These are phyloP conservation scores for Cepaea hortensis DNA, from an alignment of 2,888 invertebrate genomes.

Conservation along the genomic window DNA sequence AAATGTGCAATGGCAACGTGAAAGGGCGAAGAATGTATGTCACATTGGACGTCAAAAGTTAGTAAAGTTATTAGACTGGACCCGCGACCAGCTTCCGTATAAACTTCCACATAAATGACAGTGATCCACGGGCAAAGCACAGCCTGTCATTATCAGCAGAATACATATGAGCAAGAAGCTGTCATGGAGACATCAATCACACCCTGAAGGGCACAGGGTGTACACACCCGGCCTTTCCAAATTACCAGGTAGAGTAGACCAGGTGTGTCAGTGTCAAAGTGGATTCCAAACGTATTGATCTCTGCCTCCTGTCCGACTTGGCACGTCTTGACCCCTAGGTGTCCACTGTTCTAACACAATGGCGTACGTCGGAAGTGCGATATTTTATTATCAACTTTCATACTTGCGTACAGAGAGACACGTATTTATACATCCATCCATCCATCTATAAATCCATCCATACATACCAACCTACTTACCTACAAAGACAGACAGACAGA, in stretches of 20 bases:
- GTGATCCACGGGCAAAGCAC: too few species aligned
- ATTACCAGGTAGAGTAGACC: not conserved
- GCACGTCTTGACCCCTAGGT: not conserved
- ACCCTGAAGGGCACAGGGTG: not conserved
- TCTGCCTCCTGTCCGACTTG: conserved; percentile 4
- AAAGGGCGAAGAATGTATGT: too few species aligned
- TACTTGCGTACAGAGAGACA: not conserved
- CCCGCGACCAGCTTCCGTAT: too few species aligned
- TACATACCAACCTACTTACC: not conserved
- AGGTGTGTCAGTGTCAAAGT: not conserved
- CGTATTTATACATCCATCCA: not conserved
- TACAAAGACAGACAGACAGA: too few species aligned
- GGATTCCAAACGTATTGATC: conserved; percentile 19
- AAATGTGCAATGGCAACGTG: too few species aligned
- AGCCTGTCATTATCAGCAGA: too few species aligned
- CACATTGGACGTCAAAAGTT: too few species aligned
- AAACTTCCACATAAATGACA: too few species aligned
- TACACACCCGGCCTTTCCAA: not conserved
- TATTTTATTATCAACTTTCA: not conserved
- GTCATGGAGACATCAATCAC: not conserved
- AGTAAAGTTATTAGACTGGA: too few species aligned
- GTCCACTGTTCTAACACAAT: not conserved
- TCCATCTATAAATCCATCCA: not conserved
- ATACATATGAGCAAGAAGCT: too few species aligned
- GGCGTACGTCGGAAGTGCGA: not conserved